Base-by-base conservation (phyloP, 2,113 vertebrate genomes). In the Lota lota region DNA sequence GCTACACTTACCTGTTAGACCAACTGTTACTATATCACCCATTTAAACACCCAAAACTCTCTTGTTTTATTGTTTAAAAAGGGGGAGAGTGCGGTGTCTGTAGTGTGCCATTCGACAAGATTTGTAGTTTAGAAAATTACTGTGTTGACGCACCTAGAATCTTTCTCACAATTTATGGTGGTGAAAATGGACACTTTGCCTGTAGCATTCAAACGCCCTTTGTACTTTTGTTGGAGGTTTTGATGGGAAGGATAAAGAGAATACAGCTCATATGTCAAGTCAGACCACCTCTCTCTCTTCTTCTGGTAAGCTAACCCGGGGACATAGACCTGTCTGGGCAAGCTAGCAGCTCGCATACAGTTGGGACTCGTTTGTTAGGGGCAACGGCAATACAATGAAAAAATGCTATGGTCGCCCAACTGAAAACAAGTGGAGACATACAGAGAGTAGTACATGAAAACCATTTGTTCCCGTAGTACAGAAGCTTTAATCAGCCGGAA, bases 151-250 rank as follows among this genome's bases (percentile, higher is more conserved):
- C 12, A 47, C 15, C 1, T 70, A 51, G 61, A 22, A 71, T 18
- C 22, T 33, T 63, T 51, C 78, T 66, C 5, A 36, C 2, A 14
- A 73, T 61, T 63, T 8, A 28, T 18, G 63, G 40, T 14, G 70
- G 64, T 77, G 77, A 81, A 85, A 90, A 50, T 68, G 3, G 79
- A 89, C 79, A 83, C 79, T 67, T 24, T 20, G 11, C 64, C 73
- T 80, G 67, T 72, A 71, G 53, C 53, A 73, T 78, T 63, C 81
- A 58, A 66, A 15, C 17, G 21, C 47, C 20, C 75, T 86, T 85
- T 85, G 84, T 85, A 76, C 81, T 79, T 88, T 89, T 84, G 80
- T 88, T 87, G 69, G 67, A 72, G 74, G 77, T 79, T 85, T 74
- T 6, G 75, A 79, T 77, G 69, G 59, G 54, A 76, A 66, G 77